Evolutionary conservation across 2,113 vertebrate species (phyloP).

Genomic region (Chloropsis cyanopogon): DNA sequence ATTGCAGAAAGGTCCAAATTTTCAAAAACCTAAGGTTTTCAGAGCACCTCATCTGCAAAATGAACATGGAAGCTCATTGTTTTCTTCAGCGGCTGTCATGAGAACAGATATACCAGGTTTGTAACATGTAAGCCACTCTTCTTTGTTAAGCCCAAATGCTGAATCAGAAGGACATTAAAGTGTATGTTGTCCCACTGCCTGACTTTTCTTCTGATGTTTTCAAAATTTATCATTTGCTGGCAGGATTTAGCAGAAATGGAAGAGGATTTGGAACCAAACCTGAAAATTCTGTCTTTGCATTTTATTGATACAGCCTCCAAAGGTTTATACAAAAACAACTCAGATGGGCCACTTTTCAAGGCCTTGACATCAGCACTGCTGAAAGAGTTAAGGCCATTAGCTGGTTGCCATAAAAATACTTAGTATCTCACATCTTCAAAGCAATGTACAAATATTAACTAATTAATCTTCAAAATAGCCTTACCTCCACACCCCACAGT

Average conservation of each 20-base stretch:
- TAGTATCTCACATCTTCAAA: slow-evolving; percentile 22
- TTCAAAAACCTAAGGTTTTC: background rate
- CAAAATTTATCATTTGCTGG: background rate
- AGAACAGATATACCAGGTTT: background rate
- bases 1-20: background rate
- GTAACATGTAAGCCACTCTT: background rate
- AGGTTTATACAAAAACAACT: background rate
- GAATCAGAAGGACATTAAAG: background rate
- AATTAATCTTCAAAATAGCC: slow-evolving; percentile 56
- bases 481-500: slow-evolving; percentile 58
- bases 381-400: slow-evolving; percentile 32
- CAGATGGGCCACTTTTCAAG: background rate
- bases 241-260: background rate
- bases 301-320: background rate
- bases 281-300: background rate
- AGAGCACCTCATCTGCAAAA: background rate
- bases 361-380: background rate
- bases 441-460: slow-evolving; percentile 22
- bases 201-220: background rate
- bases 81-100: background rate
- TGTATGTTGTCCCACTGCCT: background rate
- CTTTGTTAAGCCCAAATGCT: background rate
- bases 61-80: background rate
- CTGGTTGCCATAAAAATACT: slow-evolving; percentile 15
- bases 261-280: background rate